Conservation (phyloP, 2,888 invertebrate species). For the Petrolisthes manimaculis region DNA sequence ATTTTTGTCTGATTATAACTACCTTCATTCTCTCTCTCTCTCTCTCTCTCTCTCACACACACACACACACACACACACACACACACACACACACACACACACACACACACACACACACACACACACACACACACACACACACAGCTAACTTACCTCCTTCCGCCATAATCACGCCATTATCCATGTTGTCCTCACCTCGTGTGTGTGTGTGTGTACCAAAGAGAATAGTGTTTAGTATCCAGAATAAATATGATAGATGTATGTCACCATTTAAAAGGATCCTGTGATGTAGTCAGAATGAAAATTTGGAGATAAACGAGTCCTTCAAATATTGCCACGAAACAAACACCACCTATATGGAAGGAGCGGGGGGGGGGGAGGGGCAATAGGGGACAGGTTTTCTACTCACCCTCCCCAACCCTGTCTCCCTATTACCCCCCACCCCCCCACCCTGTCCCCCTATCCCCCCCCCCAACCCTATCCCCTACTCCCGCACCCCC, state of each 20-base stretch:
- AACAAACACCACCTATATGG: no score
- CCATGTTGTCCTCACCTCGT: neutral
- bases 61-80: neutral
- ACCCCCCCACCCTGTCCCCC: no score
- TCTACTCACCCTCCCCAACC: neutral
- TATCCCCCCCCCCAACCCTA: neutral
- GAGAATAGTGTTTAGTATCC: neutral
- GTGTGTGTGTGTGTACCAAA: neutral
- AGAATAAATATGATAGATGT: neutral
- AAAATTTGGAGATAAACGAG: no score
- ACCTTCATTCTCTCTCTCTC: neutral
- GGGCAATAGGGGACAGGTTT: no score
- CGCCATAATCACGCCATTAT: neutral
- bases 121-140: constrained; percentile 11
- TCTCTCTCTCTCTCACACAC: neutral
- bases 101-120: constrained; percentile 20
- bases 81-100: constrained; percentile 18
- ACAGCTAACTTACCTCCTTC: neutral
- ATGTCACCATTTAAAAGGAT: neutral
- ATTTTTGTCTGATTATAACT: neutral
- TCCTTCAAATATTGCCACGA: no score
- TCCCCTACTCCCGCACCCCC: no score
- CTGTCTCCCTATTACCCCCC: neutral
- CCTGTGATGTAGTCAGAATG: no score
- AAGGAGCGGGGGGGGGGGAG: no score